These are phyloP conservation scores for Antrozous pallidus DNA, from an alignment of 2,797 vertebrate genomes.

Conservation along the genomic window DNA sequence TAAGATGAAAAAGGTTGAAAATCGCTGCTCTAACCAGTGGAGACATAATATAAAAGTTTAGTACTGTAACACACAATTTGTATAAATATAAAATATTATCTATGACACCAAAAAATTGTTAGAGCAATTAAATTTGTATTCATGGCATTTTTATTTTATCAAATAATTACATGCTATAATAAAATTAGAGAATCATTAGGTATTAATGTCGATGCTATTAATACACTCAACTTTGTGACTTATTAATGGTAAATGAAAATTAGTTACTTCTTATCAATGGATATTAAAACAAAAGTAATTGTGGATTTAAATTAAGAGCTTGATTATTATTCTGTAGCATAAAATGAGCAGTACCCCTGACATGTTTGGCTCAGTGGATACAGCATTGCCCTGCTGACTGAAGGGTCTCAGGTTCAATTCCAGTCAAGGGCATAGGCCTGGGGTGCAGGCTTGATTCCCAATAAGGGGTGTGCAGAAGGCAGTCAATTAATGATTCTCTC, in stretches of 20 bases:
- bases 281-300: not conserved
- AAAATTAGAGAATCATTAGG: not conserved
- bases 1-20: not conserved
- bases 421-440: too few relatives aligned
- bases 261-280: not conserved
- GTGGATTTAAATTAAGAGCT: not conserved
- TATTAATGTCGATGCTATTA: slow-evolving; percentile 8
- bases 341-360: not conserved
- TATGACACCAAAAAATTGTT: not conserved
- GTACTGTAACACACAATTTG: not conserved
- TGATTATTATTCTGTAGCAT: not conserved
- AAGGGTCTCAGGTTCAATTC: too few relatives aligned
- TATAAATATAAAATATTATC: not conserved
- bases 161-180: slow-evolving; percentile 4
- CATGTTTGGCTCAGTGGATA: too few relatives aligned
- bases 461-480: too few relatives aligned
- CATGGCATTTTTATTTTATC: not conserved
- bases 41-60: not conserved
- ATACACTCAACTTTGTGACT: not conserved
- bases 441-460: too few relatives aligned
- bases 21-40: not conserved
- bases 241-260: slow-evolving; percentile 7
- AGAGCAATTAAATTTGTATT: not conserved
- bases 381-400: too few relatives aligned
- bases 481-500: too few relatives aligned